A percentile compares a stretch with the other conserved stretches of the same genome.
These are phyloP conservation scores for Brachystomella parvula DNA, from an alignment of 1,140 invertebrate genomes.

Conservation along the genomic window DNA sequence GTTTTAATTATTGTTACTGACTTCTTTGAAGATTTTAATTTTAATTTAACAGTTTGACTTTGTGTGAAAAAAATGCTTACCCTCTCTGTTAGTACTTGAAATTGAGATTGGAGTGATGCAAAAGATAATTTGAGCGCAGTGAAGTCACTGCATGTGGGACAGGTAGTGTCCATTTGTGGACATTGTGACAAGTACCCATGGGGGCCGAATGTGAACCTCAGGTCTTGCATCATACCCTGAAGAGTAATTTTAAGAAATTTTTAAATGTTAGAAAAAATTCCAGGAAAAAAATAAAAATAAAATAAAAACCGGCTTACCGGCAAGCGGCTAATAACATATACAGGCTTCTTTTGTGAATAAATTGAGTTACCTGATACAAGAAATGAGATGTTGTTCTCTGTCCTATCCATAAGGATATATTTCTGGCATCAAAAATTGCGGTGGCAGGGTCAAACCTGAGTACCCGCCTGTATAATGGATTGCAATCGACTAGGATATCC, in stretches of 20 bases:
- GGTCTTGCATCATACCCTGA: constrained; percentile 78
- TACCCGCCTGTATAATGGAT: constrained; percentile 57
- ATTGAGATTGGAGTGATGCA: constrained; percentile 54
- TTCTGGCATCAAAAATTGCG: constrained; percentile 35
- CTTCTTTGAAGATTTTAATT: not conserved
- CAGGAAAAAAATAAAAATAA: not conserved
- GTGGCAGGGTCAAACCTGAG: constrained; percentile 36
- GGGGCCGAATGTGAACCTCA: constrained; percentile 69
- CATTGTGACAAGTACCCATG: constrained; percentile 80
- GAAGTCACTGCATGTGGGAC: constrained; percentile 84
- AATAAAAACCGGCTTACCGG: not conserved
- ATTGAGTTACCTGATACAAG: constrained; percentile 67
- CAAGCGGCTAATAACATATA: not conserved
- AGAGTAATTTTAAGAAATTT: too few species aligned
- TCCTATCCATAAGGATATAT: constrained; percentile 70
- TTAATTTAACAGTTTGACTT: not conserved
- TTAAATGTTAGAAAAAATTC: too few species aligned
- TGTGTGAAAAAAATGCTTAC: constrained; percentile 45
- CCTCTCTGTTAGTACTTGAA: constrained; percentile 58
- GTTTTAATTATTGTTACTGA: not conserved
- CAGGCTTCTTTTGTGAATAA: not conserved
- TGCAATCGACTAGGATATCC: constrained; percentile 76
- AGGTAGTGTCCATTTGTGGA: constrained; percentile 71
- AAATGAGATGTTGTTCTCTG: constrained; percentile 76
- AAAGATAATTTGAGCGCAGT: constrained; percentile 67